phyloP scores from a whole-genome alignment of 2,113 vertebrate genomes.

The Orthonyx spaldingii region DNA sequence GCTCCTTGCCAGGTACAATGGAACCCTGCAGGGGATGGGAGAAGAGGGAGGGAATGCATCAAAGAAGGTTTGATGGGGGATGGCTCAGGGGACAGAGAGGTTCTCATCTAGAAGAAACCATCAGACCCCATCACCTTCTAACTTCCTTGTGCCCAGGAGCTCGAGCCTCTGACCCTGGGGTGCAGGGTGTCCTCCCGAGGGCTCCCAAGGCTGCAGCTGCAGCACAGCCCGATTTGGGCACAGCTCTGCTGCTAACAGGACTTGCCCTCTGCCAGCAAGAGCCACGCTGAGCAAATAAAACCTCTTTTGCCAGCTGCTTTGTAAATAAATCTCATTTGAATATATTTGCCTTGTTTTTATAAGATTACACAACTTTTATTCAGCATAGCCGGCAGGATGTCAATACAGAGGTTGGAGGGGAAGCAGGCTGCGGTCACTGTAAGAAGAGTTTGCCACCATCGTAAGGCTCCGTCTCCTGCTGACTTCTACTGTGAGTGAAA shows the following conservation, averaged over 20 bases:
- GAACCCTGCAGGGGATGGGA: neutral
- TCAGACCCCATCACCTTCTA: neutral
- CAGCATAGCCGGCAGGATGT: neutral
- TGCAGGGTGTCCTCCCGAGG: neutral
- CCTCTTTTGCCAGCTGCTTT: neutral
- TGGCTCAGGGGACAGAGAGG: neutral
- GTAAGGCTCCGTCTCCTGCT: no score
- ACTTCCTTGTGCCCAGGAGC: neutral
- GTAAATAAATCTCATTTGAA: neutral
- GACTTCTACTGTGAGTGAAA: no score
- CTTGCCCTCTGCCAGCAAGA: neutral
- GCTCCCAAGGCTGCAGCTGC: accelerated
- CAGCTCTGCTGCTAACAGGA: neutral
- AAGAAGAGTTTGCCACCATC: no score
- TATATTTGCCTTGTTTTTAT: neutral
- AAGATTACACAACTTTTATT: neutral
- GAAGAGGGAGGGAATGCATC: neutral
- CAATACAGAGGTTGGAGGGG: neutral
- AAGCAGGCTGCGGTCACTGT: no score
- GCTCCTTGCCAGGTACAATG: neutral
- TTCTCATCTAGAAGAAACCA: neutral
- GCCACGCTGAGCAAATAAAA: neutral
- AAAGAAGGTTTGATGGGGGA: neutral
- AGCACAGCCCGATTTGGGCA: neutral
- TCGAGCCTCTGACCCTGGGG: accelerated